Percentiles rank a stretch among this genome's conserved stretches.
Conservation (phyloP, 23 tunicate genomes). For the Aplidium turbinatum region DNA sequence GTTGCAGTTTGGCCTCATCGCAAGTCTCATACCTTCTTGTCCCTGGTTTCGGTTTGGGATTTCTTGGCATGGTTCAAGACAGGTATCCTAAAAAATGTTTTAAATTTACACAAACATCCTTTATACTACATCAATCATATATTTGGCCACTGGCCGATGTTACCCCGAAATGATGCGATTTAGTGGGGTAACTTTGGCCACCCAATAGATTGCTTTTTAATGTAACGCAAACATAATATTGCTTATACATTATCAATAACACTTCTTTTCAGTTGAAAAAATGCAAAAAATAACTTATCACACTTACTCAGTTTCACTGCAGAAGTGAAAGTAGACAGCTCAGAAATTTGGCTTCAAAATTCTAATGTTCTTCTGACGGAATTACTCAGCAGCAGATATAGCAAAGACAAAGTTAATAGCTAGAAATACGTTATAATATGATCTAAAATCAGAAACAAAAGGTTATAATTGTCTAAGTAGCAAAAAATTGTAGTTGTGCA, state of each 20-base stretch:
- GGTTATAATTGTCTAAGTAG: too few species aligned
- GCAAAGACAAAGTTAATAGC: too few species aligned
- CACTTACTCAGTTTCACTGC: background rate
- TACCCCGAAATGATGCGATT: background rate
- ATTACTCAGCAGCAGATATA: too few species aligned
- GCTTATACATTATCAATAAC: background rate
- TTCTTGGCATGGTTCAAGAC: background rate
- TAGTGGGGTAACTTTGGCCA: background rate
- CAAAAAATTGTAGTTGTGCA: too few species aligned
- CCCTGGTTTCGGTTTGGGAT: slow-evolving; percentile 1
- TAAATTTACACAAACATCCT: background rate
- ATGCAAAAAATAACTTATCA: background rate
- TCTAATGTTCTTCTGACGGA: too few species aligned
- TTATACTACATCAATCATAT: background rate
- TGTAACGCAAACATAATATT: background rate
- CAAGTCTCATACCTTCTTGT: slow-evolving; percentile 16
- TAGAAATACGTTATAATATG: too few species aligned
- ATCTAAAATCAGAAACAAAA: too few species aligned
- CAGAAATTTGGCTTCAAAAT: too few species aligned
- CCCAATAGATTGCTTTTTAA: background rate
- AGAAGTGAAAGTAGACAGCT: background rate
- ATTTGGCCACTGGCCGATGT: background rate
- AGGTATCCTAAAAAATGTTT: background rate
- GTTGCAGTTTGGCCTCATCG: slow-evolving; percentile 4
- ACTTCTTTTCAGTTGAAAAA: background rate